Base-by-base conservation (phyloP, 2,113 vertebrate genomes). In the Periophthalmodon schlosseri region DNA sequence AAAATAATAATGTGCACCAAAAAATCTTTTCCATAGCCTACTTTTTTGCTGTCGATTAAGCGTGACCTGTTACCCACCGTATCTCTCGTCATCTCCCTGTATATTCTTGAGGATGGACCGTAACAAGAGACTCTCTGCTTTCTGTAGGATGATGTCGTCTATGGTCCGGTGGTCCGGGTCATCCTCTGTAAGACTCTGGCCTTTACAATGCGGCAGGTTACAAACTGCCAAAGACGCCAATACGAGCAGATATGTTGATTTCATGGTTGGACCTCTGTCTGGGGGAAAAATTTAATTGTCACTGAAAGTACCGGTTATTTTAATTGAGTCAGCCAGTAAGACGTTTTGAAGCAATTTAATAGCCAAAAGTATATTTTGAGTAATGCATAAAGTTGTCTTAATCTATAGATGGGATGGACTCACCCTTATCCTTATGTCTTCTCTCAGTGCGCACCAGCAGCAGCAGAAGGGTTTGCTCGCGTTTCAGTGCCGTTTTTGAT, bases 71-170 rank as follows among this genome's bases (percentile, higher is more conserved):
- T 24, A 80, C 82, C 54, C 92, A 96, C 95, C 95, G 87, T 90
- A 87, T 79, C 86, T 84, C 16, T 74, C 86, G 46, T 94, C 91
- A 24, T 92, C 88, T 44, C 94, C 94, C 78, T 94, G 92, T 57
- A 91, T 84, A 69, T 94, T 94, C 70, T 89, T 91, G 54, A 96
- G 89, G 28, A 94, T 84, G 69, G 94, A 95, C 9, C 89, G 90
- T 39, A 97, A 70, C 70, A 95, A 76, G 16, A 94, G 82, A 39
- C 75, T 94, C 74, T 96, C 91, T 3, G 95, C 91, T 88, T 87
- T 91, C 88, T 94, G 92, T 28, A 95, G 84, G 14, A 94, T 90
- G 56, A 94, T 91, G 75, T 95, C 89, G 63, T 91, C 91, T 54
- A 94, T 83, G 50, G 85, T 83, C 49, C 69, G 86, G 23, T 75